Evolutionary conservation across 2,888 invertebrate genomes (phyloP), one percentile per base, ranked within the genome.

Genomic region (Osmoderma eremita): DNA sequence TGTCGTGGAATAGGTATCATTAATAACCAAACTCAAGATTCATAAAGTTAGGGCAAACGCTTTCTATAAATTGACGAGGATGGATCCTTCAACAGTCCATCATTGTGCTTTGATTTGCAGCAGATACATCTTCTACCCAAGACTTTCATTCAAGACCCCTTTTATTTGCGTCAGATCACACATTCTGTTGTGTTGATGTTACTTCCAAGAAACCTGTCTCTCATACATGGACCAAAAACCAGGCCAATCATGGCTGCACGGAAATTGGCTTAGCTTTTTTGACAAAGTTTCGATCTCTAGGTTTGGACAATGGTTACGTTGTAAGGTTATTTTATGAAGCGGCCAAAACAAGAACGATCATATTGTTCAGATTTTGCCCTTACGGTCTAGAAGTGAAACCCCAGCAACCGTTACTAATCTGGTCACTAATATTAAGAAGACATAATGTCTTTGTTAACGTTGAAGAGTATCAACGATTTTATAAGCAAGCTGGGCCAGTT

Each of bases 211-310:
- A 63, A 50, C 69, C 73, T 18, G n/a, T n/a, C n/a, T n/a, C n/a
- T n/a, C 73, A 71, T 41, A 63, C 53, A 4, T 68, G 68, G 68
- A 51, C 66, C 4, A 65, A 69, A 63, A 49, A 68, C 36, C 18
- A 20, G 53, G 58, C 68, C 39, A 54, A 56, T 12, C 61, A 65
- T 24, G 65, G 65, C 3, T 38, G 67, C 17, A 65, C 17, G 15
- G 49, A 69, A 65, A 50, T 68, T 12, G 66, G 66, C 13, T 70
- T 66, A 3, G 63, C 66, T 15, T 18, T 69, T 24, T 54, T 69
- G 15, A 12, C 20, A 15, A 54, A 69, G 30, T 45, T 69, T 24
- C 24, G 61, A 42, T 63, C 42, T 64, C 48, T 68, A 54, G 18
- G 51, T 56, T 56, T 42, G 20, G 58, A 64, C 38, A 41, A 65